Evolutionary conservation across 2,113 vertebrate genomes (phyloP), one percentile per base, ranked within the genome.

Genomic region (Odobenus rosmarus): DNA sequence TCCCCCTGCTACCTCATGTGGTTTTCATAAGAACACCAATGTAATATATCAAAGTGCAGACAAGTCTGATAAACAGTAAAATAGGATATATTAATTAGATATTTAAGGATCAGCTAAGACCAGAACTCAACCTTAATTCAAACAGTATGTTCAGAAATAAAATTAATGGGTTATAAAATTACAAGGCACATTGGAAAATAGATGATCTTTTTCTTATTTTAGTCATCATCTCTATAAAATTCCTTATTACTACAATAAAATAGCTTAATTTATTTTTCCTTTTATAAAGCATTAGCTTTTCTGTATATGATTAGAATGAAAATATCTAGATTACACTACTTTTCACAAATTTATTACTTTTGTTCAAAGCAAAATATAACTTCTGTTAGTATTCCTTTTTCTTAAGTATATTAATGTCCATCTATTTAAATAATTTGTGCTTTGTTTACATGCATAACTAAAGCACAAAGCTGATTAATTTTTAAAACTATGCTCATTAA

Each of bases 101-200:
- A 3, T 82, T 97, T 97, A 96, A 76, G 49, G 96, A 89, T 92
- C 59, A 96, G 28, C 83, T 97, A 69, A 49, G 69, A 84, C 31
- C 5, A 88, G 57, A 95, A 93, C 5, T 21, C n/a, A 39, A 80
- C 28, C 74, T 89, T 95, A 81, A 88, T 46, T 97, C 71, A 49
- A 64, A 4, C 1, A n/a, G 11, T 88, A 90, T 97, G 90, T 16
- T 96, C 24, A 96, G 95, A 93, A 94, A 64, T 69, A 93, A 96
- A 97, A 95, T 96, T 91, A 96, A 92, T 96, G 84, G 42, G 33
- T 96, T 97, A 92, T 93, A 81, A 98, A 95, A 91, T 83, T 87
- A 9, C 19, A 26, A 96, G 19, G 5, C 55, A 46, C 21, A 36
- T 51, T 97, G 91, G 49, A 89, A 97, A 95, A 93, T 74, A 97